Conservation (phyloP, 2,797 vertebrate species). For the Cossypha niveicapilla region DNA sequence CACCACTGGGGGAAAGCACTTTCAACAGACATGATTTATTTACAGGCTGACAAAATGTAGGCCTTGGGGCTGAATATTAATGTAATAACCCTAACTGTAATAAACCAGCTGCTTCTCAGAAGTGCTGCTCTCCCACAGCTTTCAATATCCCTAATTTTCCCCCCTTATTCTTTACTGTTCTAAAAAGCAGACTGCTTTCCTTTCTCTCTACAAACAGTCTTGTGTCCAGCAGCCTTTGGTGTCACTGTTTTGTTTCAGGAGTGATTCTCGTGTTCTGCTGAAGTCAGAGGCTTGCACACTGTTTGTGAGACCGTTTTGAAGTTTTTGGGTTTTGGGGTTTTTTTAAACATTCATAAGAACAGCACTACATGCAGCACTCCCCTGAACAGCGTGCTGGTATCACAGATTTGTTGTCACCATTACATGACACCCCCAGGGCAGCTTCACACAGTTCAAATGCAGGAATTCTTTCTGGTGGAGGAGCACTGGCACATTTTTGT, state of each 20-base stretch:
- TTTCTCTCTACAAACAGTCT: not conserved
- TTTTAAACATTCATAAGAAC: not conserved
- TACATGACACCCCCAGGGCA: not conserved
- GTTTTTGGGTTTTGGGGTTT: fast-evolving
- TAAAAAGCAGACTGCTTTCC: not conserved
- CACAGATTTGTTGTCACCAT: not conserved
- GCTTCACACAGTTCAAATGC: not conserved
- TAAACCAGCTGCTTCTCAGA: not conserved
- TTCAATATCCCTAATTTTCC: not conserved
- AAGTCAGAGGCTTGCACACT: not conserved
- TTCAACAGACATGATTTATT: not conserved
- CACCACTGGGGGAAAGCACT: not conserved
- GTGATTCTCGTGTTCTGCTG: not conserved
- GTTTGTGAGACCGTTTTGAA: not conserved
- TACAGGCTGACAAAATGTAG: not conserved
- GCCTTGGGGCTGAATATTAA: slow-evolving; percentile 17
- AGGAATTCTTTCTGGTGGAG: not conserved
- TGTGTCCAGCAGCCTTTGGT: not conserved
- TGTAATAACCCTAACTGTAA: not conserved
- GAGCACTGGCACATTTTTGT: not conserved
- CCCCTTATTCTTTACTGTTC: not conserved
- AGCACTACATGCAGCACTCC: not conserved
- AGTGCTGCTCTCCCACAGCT: not conserved
- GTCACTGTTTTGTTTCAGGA: not conserved
- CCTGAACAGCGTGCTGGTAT: not conserved